phyloP scores from a whole-genome alignment of 1,140 invertebrate genomes.

The Nixonia krombeini region DNA sequence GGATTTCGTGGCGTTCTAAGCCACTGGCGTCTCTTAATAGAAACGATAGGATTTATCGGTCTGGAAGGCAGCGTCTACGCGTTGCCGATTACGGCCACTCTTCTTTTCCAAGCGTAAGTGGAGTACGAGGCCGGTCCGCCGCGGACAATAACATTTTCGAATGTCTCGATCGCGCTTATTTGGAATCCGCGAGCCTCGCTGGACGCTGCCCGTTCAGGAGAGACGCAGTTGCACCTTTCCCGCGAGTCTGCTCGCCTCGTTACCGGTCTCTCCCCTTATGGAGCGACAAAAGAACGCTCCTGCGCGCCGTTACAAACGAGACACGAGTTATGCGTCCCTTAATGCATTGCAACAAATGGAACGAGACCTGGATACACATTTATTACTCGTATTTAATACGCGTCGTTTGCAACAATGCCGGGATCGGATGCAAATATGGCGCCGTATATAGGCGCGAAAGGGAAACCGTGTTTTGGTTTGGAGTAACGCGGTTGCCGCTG shows the following conservation, averaged over 20 bases:
- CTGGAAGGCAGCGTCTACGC: background rate
- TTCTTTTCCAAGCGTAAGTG: conserved; percentile 20
- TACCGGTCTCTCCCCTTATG: conserved; percentile 25
- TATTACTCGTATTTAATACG: conserved; percentile 17
- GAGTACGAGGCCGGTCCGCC: conserved; percentile 26
- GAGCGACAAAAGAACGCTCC: conserved; percentile 28
- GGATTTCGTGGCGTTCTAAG: conserved; percentile 10
- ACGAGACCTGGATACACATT: conserved; percentile 19
- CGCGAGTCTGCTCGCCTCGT: conserved; percentile 27
- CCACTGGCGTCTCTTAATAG: conserved; percentile 4
- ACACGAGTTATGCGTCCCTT: conserved; percentile 12
- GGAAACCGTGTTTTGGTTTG: too few species aligned
- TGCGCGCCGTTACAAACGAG: conserved; percentile 32
- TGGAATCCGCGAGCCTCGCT: conserved; percentile 26
- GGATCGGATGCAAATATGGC: too few species aligned
- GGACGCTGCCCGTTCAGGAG: conserved; percentile 4
- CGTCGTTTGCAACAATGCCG: conserved; percentile 2
- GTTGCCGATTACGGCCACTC: too few species aligned
- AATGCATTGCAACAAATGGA: conserved; percentile 9
- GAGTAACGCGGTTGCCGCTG: too few species aligned
- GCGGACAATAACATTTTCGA: conserved; percentile 45
- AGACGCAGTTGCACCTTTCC: conserved; percentile 6
- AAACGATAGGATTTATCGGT: background rate
- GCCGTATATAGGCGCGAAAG: too few species aligned
- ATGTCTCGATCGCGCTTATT: conserved; percentile 41